Conservation (phyloP, 2,888 invertebrate species). For the Scaptomyza polygonia region DNA sequence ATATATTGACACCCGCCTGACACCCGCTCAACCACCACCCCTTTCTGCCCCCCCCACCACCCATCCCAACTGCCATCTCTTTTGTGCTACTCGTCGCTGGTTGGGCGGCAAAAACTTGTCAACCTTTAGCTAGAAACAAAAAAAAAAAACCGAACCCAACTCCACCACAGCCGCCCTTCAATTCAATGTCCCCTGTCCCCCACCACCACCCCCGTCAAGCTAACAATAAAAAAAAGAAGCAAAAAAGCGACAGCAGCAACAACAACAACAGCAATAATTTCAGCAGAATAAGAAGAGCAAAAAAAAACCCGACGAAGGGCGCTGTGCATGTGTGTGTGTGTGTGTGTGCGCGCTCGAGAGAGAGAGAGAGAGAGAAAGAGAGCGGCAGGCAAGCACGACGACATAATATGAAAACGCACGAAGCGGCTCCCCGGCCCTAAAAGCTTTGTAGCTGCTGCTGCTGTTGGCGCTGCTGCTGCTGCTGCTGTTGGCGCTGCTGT, state of each 20-base stretch:
- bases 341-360: neutral
- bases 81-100: constrained; percentile 62
- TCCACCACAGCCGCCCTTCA: constrained; percentile 55
- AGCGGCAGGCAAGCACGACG: constrained; percentile 30
- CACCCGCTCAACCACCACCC: neutral
- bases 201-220: neutral
- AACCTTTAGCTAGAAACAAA: constrained; percentile 53
- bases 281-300: no score
- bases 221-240: constrained; percentile 16
- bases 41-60: constrained; percentile 6
- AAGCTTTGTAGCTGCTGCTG: constrained; percentile 27
- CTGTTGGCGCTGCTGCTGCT: constrained; percentile 15
- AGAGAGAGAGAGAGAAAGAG: constrained; percentile 11
- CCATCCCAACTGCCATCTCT: constrained; percentile 10
- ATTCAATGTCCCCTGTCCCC: constrained; percentile 65
- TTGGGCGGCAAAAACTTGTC: constrained; percentile 78
- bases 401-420: constrained; percentile 57
- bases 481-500: constrained; percentile 51
- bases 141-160: constrained; percentile 12
- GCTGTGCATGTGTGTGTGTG: constrained; percentile 7
- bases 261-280: constrained; percentile 12
- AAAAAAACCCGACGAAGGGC: constrained; percentile 49
- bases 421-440: constrained; percentile 46
- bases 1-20: constrained; percentile 59
- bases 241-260: constrained; percentile 2